Conservation (phyloP, 2,797 vertebrate species). For the Sorex maritimensis region DNA sequence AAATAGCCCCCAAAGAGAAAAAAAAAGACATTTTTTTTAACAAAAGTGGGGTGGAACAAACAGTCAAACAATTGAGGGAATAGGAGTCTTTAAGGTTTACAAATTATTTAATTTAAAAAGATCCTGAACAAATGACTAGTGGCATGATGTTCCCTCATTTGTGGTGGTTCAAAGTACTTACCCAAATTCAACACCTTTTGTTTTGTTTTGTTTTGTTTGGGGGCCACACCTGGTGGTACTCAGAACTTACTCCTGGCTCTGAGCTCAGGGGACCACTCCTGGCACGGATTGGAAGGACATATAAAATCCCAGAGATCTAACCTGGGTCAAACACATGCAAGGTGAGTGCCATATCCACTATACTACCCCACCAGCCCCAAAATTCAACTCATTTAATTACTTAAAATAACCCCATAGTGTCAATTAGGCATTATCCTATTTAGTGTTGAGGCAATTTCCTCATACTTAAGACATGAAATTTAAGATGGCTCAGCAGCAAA, state of each 20-base stretch:
- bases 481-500: too few species aligned
- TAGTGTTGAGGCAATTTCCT: slow-evolving; percentile 11
- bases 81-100: neutral
- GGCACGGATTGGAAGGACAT: too few species aligned
- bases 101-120: slow-evolving; percentile 54
- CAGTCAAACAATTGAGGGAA: slow-evolving; percentile 61
- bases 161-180: slow-evolving; percentile 31
- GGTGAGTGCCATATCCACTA: too few species aligned
- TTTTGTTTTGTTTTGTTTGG: too few species aligned
- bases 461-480: slow-evolving; percentile 55
- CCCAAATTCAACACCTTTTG: neutral
- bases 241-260: too few species aligned
- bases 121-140: slow-evolving; percentile 37
- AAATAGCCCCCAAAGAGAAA: slow-evolving; percentile 77
- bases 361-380: neutral
- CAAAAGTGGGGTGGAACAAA: neutral
- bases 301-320: too few species aligned
- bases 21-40: neutral
- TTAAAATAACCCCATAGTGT: slow-evolving; percentile 54
- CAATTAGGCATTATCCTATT: slow-evolving; percentile 38
- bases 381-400: slow-evolving; percentile 48
- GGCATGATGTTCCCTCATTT: neutral
- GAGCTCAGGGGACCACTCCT: too few species aligned
- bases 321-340: too few species aligned
- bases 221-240: too few species aligned